Conservation (phyloP, 2,113 vertebrate species). For the Burhinus oedicnemus region DNA sequence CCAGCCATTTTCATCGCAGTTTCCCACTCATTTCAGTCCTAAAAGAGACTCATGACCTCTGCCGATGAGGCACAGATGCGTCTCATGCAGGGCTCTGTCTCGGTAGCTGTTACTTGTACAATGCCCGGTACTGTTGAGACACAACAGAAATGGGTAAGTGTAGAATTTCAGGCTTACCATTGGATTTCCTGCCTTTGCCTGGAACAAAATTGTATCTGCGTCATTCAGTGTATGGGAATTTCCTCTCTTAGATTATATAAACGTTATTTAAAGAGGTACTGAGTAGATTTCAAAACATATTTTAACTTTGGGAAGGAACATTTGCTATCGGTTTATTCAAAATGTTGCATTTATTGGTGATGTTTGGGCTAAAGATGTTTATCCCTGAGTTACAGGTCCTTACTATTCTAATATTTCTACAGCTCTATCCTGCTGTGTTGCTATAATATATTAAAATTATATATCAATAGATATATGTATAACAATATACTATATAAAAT, state of each 20-base stretch:
- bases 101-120: not conserved
- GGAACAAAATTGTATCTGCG: not conserved
- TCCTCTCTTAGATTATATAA: not conserved
- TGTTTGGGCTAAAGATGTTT: not conserved
- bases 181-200: conserved; percentile 10
- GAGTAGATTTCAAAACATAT: not conserved
- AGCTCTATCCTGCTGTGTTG: not conserved
- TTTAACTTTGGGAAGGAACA: not conserved
- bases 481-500: not conserved
- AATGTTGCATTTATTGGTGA: not conserved
- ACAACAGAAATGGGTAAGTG: not conserved
- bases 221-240: not conserved
- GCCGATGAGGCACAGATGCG: not conserved
- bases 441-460: not conserved
- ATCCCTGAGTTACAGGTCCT: not conserved
- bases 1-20: not conserved
- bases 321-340: not conserved
- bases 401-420: not conserved
- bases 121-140: not conserved
- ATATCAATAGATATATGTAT: not conserved
- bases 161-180: not conserved
- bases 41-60: not conserved
- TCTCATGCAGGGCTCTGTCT: fast-evolving
- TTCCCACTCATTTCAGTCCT: not conserved
- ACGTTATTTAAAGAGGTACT: not conserved